A percentile compares a stretch with the other conserved stretches of the same genome.
Conservation (phyloP, 2,888 invertebrate species). For the Nephrotoma flavescens region DNA sequence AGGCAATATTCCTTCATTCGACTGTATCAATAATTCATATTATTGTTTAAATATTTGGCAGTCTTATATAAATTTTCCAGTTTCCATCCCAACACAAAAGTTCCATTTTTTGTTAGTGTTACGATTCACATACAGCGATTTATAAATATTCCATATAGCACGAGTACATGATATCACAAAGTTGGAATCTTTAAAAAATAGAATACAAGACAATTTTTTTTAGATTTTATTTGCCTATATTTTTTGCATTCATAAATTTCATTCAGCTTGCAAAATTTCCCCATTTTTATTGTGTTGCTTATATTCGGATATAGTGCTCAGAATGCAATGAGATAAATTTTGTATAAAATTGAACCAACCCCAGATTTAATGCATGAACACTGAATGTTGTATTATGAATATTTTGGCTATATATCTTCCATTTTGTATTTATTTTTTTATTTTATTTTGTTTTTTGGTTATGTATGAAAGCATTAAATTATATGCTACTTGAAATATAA, state of each 20-base stretch:
- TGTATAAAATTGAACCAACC: background rate
- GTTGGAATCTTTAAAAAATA: background rate
- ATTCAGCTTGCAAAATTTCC: background rate
- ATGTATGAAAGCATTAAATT: background rate
- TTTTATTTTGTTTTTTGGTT: background rate
- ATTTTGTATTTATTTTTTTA: too few relatives aligned
- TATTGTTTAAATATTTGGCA: too few relatives aligned
- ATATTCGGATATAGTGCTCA: background rate
- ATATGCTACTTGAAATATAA: background rate
- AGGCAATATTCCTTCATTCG: too few relatives aligned
- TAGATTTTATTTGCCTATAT: background rate
- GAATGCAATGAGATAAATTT: background rate
- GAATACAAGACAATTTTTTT: background rate
- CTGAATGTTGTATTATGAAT: background rate
- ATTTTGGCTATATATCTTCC: background rate
- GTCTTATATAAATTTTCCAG: too few relatives aligned
- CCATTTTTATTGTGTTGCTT: background rate
- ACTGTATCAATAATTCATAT: too few relatives aligned
- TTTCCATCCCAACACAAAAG: too few relatives aligned
- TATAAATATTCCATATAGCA: background rate
- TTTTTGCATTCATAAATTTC: background rate
- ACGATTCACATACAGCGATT: too few relatives aligned
- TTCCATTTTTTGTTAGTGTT: too few relatives aligned
- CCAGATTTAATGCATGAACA: background rate
- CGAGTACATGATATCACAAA: background rate